A percentile compares a stretch with the other conserved stretches of the same genome.
phyloP scores from a whole-genome alignment of 1,140 invertebrate species.

The Drosophila nasuta region DNA sequence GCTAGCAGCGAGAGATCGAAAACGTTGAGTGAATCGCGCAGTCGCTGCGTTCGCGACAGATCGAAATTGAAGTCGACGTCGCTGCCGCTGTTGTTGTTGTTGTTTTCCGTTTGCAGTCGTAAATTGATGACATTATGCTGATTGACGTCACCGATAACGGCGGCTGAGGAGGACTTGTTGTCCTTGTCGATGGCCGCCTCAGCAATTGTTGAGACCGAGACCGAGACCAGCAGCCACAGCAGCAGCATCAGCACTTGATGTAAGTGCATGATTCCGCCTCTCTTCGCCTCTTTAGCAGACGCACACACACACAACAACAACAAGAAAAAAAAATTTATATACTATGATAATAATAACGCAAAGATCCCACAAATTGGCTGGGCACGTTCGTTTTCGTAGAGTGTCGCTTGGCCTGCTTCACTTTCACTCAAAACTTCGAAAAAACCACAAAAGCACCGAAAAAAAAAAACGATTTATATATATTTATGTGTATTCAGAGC shows the following conservation, averaged over 20 bases:
- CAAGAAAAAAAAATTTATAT: conserved; percentile 5
- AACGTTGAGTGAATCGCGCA: conserved; percentile 86
- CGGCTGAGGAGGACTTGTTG: conserved; percentile 43
- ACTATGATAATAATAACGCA: neutral
- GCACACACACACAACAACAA: conserved; percentile 4
- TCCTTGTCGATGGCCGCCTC: conserved; percentile 66
- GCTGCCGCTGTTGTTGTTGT: conserved; percentile 12
- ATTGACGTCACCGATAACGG: conserved; percentile 26
- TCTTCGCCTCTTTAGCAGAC: neutral
- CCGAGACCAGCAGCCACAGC: conserved; percentile 38
- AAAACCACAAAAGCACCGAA: conserved; percentile 38
- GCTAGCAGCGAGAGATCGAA: conserved; percentile 86
- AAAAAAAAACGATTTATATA: conserved; percentile 33
- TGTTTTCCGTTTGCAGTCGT: conserved; percentile 51
- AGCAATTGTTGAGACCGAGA: conserved; percentile 36
- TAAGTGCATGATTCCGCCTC: conserved; percentile 42
- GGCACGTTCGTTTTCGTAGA: conserved; percentile 51
- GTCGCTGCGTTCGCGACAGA: conserved; percentile 75
- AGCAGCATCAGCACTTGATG: conserved; percentile 35
- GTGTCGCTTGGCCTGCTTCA: conserved; percentile 53
- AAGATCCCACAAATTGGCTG: conserved; percentile 59
- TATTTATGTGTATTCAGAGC: too few species aligned
- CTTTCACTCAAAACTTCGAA: conserved; percentile 62
- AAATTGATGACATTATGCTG: conserved; percentile 74
- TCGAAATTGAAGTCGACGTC: conserved; percentile 36